These are phyloP conservation scores for Pseudomyrmex sp. DNA, from an alignment of 1,140 invertebrate species.

Conservation along the genomic window DNA sequence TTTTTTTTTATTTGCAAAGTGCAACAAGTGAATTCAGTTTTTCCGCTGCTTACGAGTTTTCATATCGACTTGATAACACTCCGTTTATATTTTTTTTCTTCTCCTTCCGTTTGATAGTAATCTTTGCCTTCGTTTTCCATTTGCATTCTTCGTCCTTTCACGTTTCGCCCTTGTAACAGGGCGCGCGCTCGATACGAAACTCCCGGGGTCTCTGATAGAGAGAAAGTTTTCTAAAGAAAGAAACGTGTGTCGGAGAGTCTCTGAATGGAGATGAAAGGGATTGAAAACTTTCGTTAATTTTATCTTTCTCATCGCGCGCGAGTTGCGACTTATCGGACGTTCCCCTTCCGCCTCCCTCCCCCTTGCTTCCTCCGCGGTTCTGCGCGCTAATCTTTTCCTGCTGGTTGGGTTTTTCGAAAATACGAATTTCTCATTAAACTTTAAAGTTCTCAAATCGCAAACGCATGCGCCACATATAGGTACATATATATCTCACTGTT, in stretches of 20 bases:
- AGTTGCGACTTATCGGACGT: constrained; percentile 22
- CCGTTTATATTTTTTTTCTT: constrained; percentile 24
- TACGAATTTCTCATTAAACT: neutral
- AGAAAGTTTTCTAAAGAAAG: constrained; percentile 38
- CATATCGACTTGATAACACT: neutral
- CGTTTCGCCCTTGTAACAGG: neutral
- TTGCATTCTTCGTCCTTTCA: neutral
- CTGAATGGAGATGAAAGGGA: constrained; percentile 47
- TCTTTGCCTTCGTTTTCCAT: constrained; percentile 11
- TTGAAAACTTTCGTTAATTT: constrained; percentile 44
- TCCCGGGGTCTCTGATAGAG: constrained; percentile 6
- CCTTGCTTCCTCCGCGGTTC: too few relatives aligned
- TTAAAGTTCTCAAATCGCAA: constrained; percentile 11
- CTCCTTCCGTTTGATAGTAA: neutral
- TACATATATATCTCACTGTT: neutral
- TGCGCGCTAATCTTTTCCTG: neutral
- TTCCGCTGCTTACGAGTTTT: constrained; percentile 12
- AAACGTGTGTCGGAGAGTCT: constrained; percentile 8
- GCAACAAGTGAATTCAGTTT: constrained; percentile 46
- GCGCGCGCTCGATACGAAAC: neutral
- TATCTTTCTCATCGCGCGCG: neutral
- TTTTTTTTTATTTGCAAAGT: constrained; percentile 34
- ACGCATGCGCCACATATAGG: neutral
- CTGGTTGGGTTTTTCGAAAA: neutral
- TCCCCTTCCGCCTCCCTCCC: neutral